Base-by-base conservation (phyloP, 2,888 invertebrate species). In the Drosophila gaucha region DNA sequence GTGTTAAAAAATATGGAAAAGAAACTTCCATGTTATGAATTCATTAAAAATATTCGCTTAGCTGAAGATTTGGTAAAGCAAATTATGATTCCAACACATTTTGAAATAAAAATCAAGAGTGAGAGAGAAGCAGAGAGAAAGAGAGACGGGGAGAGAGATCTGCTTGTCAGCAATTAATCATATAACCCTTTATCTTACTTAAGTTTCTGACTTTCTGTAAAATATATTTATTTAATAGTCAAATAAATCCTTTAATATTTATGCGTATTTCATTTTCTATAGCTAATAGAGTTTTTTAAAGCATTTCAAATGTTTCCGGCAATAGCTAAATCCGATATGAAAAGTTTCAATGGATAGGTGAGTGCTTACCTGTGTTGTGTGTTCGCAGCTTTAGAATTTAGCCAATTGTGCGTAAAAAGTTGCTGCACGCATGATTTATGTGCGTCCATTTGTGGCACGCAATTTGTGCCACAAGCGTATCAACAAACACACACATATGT, bases 381-480 rank as follows among this genome's bases (percentile, higher is more conserved):
- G 49, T 20, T 44, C 12, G 38, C 6, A 54, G 57, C 51, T 57
- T 64, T 68, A 50, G 57, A 67, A 58, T 64, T 64, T 62, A 26
- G 54, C 54, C 80, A 84, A 78, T 84, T 76, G 74, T 76, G 85
- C 78, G 80, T 80, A 50, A 67, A 84, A 80, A 66, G 49, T 67
- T 78, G 66, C 58, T 41, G 67, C 76, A 73, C 65, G 64, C 74
- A 63, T 74, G 80, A 84, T 78, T 80, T 78, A 85, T 78, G 67
- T 80, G 58, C 80, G 71, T 76, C 64, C 71, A 74, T 71, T 79
- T 80, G 65, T 56, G 74, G 67, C 62, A 67, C 60, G 58, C 78
- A 80, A 71, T 72, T 73, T 71, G 71, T 52, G 65, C 68, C 67
- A 55, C 67, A 72, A 66, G 49, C 67, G 75, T 72, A 73, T 78